These are phyloP conservation scores for Zaprionus nigranus DNA, from an alignment of 1,140 invertebrate species.

Conservation along the genomic window DNA sequence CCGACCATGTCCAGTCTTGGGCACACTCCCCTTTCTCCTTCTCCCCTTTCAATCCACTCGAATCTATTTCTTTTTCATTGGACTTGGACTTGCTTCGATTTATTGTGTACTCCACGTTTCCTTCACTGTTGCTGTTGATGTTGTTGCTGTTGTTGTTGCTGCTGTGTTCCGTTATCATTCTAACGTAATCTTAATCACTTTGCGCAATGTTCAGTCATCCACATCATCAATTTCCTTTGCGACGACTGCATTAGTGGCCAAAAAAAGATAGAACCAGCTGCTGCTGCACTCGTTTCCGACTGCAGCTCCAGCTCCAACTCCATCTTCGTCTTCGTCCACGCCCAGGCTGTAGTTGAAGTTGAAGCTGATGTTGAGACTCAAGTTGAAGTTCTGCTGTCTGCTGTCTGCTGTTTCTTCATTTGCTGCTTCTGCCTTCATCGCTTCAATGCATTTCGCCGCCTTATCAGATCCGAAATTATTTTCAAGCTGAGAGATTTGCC, in stretches of 20 bases:
- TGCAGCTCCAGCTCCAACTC: conserved; percentile 35
- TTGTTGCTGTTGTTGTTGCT: too few relatives aligned
- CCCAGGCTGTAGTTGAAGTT: conserved; percentile 18
- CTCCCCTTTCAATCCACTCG: conserved; percentile 5
- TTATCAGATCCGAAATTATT: conserved; percentile 76
- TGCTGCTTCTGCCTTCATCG: conserved; percentile 53
- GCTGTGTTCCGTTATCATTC: conserved; percentile 64
- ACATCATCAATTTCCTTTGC: conserved; percentile 83
- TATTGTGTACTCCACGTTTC: conserved; percentile 44
- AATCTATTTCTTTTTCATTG: conserved; percentile 19
- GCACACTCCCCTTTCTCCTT: not conserved
- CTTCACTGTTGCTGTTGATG: conserved; percentile 5
- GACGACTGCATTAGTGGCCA: conserved; percentile 59
- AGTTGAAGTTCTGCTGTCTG: conserved; percentile 32
- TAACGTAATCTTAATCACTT: conserved; percentile 84
- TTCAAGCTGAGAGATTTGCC: conserved; percentile 66
- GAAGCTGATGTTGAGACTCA: conserved; percentile 40
- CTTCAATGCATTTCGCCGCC: conserved; percentile 71
- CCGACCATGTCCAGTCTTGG: conserved; percentile 25
- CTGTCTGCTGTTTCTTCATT: conserved; percentile 26
- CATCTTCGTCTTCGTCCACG: conserved; percentile 1
- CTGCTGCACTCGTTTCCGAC: conserved; percentile 17
- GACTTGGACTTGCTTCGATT: conserved; percentile 29
- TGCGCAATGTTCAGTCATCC: conserved; percentile 83
- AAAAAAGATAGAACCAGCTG: conserved; percentile 26